Conservation (phyloP, 2,888 invertebrate genomes). For the Stenoptilia bipunctidactyla region DNA sequence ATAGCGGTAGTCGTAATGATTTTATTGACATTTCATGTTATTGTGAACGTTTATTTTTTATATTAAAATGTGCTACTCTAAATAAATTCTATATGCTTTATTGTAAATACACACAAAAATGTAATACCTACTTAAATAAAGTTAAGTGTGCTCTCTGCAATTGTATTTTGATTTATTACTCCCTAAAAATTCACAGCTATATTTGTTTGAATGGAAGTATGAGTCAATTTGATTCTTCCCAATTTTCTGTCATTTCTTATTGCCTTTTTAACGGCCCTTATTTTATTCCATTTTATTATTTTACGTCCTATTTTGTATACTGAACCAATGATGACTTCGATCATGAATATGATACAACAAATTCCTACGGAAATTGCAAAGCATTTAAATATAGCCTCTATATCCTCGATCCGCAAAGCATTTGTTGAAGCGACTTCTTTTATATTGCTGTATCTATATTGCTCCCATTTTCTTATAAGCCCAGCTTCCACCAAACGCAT, state of each 20-base stretch:
- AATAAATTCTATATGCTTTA: no score
- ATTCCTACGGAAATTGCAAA: constrained; percentile 24
- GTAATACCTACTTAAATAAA: no score
- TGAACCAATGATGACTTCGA: constrained; percentile 28
- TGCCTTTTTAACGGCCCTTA: constrained; percentile 2
- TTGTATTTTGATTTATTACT: no score
- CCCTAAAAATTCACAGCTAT: no score
- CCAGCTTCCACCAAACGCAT: constrained; percentile 46
- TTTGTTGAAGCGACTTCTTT: constrained; percentile 42
- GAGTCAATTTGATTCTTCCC: constrained; percentile 4
- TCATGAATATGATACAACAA: constrained; percentile 29
- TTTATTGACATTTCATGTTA: no score
- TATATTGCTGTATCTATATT: constrained; percentile 40
- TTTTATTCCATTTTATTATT: constrained; percentile 1
- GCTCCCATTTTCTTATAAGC: constrained; percentile 53
- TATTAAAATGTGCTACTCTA: no score
- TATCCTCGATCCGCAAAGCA: constrained; percentile 34
- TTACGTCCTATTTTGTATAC: not conserved
- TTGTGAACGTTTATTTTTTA: no score
- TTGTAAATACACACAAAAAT: no score
- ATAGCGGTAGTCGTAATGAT: no score
- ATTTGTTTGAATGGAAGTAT: constrained; percentile 8
- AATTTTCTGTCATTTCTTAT: constrained; percentile 3
- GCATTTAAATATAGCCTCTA: constrained; percentile 39
- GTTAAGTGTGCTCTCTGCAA: no score